Conservation (phyloP, 2,888 invertebrate genomes). For the Trisateles emortualis region DNA sequence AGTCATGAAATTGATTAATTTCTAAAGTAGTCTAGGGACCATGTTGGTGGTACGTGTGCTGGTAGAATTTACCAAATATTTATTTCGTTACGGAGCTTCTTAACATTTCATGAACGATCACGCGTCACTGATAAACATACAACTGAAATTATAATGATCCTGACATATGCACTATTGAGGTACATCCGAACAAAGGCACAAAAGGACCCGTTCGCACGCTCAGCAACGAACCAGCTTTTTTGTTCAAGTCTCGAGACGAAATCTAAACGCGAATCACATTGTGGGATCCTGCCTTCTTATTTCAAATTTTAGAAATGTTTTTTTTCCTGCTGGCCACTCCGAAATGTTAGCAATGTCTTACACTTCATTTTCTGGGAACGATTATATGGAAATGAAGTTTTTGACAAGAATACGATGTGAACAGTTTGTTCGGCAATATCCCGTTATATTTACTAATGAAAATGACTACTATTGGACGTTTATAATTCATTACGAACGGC, state of each 20-base stretch:
- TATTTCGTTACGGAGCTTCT: no score
- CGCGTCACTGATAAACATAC: conserved; percentile 49
- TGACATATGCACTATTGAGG: conserved; percentile 77
- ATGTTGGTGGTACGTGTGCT: no score
- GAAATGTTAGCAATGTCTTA: conserved; percentile 46
- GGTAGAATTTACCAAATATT: no score
- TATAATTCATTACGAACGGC: no score
- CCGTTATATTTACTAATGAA: conserved; percentile 2
- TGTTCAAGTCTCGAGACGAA: conserved; percentile 71
- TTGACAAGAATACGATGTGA: conserved; percentile 24
- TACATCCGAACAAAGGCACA: conserved; percentile 63
- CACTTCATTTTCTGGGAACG: conserved; percentile 40
- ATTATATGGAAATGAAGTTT: conserved; percentile 41
- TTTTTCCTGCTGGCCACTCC: conserved; percentile 42
- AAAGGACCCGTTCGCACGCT: conserved; percentile 76
- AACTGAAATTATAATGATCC: conserved; percentile 68
- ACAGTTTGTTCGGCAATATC: conserved; percentile 9
- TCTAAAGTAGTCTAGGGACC: no score
- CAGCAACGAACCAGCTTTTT: conserved; percentile 71
- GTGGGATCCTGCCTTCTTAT: conserved; percentile 66
- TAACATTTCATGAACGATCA: no score
- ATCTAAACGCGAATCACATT: conserved; percentile 77
- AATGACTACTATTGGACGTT: no score
- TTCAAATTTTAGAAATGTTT: conserved; percentile 38
- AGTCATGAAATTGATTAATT: no score